Conservation (phyloP, 2,888 invertebrate genomes). For the Lasioglossum pauxillum region DNA sequence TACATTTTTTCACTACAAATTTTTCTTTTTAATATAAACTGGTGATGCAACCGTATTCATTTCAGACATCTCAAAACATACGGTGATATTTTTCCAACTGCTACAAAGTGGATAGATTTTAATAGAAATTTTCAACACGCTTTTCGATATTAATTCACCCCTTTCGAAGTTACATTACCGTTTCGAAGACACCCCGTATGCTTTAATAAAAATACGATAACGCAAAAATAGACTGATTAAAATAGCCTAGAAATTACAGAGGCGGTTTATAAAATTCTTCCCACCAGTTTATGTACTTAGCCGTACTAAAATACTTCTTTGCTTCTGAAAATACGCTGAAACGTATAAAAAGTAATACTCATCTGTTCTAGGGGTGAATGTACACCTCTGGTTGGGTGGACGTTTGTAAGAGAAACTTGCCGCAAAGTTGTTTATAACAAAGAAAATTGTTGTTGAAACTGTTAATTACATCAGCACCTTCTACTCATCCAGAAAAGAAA, state of each 20-base stretch:
- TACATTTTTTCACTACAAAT: neutral
- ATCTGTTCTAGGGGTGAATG: too few relatives aligned
- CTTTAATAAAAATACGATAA: neutral
- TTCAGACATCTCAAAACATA: neutral
- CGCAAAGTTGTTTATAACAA: too few relatives aligned
- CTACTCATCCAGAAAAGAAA: too few relatives aligned
- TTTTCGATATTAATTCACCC: neutral
- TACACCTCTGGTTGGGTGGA: too few relatives aligned
- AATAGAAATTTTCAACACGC: neutral
- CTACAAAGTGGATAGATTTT: neutral
- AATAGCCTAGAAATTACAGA: neutral
- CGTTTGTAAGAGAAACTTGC: too few relatives aligned
- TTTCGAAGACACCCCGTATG: neutral
- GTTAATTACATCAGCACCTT: too few relatives aligned
- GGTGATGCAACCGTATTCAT: neutral
- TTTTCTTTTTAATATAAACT: neutral
- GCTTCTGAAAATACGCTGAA: neutral
- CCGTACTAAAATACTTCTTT: neutral
- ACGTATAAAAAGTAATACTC: neutral
- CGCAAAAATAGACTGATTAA: neutral
- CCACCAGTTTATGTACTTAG: neutral
- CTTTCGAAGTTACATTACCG: neutral
- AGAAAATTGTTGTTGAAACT: too few relatives aligned
- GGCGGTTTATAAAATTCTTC: neutral
- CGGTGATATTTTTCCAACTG: neutral